These are phyloP conservation scores for Myanophis thanlyinensis DNA, from an alignment of 2,113 vertebrate genomes.

Conservation along the genomic window DNA sequence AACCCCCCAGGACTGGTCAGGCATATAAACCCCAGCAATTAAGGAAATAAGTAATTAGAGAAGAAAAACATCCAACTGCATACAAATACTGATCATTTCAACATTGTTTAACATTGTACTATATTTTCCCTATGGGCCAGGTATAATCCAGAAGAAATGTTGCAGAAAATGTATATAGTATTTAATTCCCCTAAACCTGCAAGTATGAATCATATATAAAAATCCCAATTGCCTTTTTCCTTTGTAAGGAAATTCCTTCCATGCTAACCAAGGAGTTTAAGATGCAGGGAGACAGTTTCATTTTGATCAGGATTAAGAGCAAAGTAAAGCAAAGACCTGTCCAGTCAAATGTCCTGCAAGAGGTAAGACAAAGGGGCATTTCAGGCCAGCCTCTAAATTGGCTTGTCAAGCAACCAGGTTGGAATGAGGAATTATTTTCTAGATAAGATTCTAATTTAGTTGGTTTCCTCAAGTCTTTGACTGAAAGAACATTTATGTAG, in stretches of 20 bases:
- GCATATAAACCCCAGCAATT: background rate
- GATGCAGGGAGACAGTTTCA: background rate
- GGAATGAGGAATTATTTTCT: background rate
- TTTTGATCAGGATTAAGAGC: background rate
- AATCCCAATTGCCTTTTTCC: background rate
- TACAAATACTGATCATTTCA: background rate
- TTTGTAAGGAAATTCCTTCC: background rate
- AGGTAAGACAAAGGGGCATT: background rate
- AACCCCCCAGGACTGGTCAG: background rate
- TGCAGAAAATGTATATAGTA: background rate
- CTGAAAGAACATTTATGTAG: background rate
- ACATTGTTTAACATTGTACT: background rate
- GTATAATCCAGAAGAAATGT: background rate
- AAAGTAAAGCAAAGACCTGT: background rate
- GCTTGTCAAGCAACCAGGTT: background rate
- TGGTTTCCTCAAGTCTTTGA: background rate
- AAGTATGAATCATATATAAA: background rate
- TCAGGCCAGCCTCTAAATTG: background rate
- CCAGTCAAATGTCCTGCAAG: background rate
- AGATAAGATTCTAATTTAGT: background rate
- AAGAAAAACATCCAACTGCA: background rate
- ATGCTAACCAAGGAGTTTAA: background rate
- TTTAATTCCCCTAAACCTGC: background rate
- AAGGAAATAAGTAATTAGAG: background rate
- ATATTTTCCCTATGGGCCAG: background rate